Percentiles rank a stretch among this genome's conserved stretches.
phyloP scores from a whole-genome alignment of 2,113 vertebrate species.

The Tauraco erythrolophus region DNA sequence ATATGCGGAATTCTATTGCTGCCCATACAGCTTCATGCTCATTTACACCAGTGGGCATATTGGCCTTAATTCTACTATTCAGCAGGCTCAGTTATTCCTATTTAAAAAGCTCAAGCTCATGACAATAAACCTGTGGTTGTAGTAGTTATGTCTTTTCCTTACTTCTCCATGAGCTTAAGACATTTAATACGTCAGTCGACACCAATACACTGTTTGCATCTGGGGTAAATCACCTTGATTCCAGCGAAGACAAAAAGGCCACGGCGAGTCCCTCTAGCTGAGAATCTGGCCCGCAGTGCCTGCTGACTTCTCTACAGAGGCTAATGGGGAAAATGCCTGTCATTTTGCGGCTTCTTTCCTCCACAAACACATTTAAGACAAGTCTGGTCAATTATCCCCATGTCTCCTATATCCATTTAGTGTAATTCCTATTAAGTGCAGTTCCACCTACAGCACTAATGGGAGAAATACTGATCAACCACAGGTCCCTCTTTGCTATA shows the following conservation, averaged over 20 bases:
- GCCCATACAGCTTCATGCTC: slow-evolving; percentile 1
- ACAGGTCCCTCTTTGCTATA: slow-evolving; percentile 65
- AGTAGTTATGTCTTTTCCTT: slow-evolving; percentile 22
- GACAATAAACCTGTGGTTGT: slow-evolving; percentile 39
- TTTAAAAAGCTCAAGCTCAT: slow-evolving; percentile 19
- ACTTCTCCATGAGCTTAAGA: slow-evolving; percentile 8
- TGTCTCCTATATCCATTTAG: slow-evolving; percentile 77
- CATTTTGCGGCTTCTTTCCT: slow-evolving; percentile 72
- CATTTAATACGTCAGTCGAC: neutral
- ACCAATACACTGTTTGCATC: neutral
- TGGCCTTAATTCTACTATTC: slow-evolving; percentile 8
- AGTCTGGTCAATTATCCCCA: slow-evolving; percentile 76
- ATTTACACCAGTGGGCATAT: slow-evolving; percentile 17
- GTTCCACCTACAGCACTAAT: slow-evolving; percentile 77
- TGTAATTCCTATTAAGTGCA: slow-evolving; percentile 76
- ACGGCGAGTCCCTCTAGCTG: slow-evolving; percentile 18
- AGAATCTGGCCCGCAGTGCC: slow-evolving; percentile 53
- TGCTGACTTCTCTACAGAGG: slow-evolving; percentile 57
- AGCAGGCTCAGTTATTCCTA: neutral
- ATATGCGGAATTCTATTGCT: slow-evolving; percentile 11
- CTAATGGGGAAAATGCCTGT: slow-evolving; percentile 71
- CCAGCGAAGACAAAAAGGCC: slow-evolving; percentile 32
- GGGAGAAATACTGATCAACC: slow-evolving; percentile 67
- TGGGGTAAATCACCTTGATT: slow-evolving; percentile 37
- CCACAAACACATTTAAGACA: slow-evolving; percentile 71